Conservation (phyloP, 2,113 vertebrate genomes). For the Steatornis caripensis region DNA sequence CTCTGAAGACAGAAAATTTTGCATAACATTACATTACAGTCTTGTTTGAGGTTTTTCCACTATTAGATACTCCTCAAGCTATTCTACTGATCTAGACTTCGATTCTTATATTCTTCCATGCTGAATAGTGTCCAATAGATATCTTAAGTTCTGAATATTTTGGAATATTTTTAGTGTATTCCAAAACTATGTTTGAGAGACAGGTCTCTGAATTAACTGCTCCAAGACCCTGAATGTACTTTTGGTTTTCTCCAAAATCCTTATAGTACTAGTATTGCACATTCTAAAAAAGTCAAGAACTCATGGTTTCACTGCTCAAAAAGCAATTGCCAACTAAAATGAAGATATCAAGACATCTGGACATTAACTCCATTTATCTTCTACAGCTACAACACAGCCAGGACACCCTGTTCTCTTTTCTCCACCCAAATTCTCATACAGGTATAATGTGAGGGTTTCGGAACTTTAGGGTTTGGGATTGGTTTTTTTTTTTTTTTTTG, state of each 20-base stretch:
- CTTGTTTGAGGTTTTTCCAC: background rate
- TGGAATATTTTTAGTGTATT: background rate
- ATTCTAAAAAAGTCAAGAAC: background rate
- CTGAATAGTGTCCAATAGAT: background rate
- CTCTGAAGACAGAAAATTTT: background rate
- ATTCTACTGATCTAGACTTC: background rate
- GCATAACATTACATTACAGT: background rate
- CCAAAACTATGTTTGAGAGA: background rate
- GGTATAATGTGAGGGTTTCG: background rate
- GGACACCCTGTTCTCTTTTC: background rate
- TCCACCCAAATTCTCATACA: background rate
- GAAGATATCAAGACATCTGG: background rate
- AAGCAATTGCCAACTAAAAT: background rate
- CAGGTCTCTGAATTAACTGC: background rate
- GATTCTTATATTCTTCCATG: background rate
- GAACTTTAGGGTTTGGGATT: background rate
- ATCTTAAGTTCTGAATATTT: background rate
- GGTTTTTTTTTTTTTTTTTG: too few species aligned
- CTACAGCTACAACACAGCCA: background rate
- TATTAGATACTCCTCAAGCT: background rate
- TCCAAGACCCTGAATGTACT: background rate
- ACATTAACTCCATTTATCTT: background rate
- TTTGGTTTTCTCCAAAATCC: background rate
- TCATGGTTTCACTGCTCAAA: background rate
- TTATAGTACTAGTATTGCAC: background rate